phyloP scores from a whole-genome alignment of 2,888 invertebrate genomes.

The Himalopsyche tibetana region DNA sequence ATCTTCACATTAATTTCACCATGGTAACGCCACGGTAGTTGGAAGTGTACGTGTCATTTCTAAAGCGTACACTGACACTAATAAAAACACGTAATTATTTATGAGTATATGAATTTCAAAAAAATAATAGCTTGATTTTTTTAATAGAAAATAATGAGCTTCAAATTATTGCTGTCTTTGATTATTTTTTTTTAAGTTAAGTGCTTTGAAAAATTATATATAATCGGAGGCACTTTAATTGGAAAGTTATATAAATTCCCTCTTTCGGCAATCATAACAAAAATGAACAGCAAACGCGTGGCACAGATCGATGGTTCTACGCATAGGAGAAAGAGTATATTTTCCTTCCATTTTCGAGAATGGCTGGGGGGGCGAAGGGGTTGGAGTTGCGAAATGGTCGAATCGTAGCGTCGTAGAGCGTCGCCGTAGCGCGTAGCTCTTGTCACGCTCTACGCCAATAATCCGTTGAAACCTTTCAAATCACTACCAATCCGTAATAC shows the following conservation, averaged over 20 bases:
- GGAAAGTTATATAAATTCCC: slow-evolving; percentile 3
- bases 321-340: not conserved
- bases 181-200: too few species aligned
- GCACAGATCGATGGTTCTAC: slow-evolving; percentile 30
- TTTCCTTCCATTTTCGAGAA: slow-evolving; percentile 20
- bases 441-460: slow-evolving; percentile 13
- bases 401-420: slow-evolving; percentile 12
- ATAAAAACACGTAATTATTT: too few species aligned
- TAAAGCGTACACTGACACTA: too few species aligned
- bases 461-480: not conserved
- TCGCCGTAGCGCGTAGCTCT: not conserved
- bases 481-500: not conserved
- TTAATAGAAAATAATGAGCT: too few species aligned
- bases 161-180: too few species aligned
- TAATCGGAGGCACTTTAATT: not conserved
- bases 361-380: not conserved
- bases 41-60: too few species aligned
- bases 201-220: too few species aligned
- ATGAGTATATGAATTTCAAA: too few species aligned
- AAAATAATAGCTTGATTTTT: too few species aligned
- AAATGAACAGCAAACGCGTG: not conserved
- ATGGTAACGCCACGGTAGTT: too few species aligned
- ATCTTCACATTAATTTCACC: too few species aligned
- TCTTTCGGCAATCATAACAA: slow-evolving; percentile 9
- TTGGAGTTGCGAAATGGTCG: not conserved